phyloP scores from a whole-genome alignment of 2,113 vertebrate genomes.

The Lota lota region DNA sequence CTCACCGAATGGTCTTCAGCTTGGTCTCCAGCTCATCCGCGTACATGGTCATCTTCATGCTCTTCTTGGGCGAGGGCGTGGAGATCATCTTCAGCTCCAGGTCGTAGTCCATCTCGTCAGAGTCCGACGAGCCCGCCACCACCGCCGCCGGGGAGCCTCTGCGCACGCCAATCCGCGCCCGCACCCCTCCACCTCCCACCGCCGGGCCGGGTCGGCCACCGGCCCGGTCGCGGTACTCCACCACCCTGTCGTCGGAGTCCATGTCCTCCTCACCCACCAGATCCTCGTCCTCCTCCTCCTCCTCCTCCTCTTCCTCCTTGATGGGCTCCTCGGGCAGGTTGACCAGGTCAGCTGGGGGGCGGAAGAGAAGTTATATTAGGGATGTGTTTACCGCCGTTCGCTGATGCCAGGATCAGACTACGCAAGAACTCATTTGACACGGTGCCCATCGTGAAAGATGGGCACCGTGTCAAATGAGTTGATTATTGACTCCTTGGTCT shows the following conservation, averaged over 20 bases:
- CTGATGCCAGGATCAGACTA: no score
- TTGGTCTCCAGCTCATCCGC: conserved; percentile 92
- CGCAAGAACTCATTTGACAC: neutral
- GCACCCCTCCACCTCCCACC: conserved; percentile 56
- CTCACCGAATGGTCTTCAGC: conserved; percentile 89
- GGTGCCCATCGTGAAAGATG: no score
- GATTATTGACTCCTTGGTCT: no score
- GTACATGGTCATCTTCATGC: conserved; percentile 99
- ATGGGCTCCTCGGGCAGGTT: conserved; percentile 95
- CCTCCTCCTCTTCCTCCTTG: conserved; percentile 82
- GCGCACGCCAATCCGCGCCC: conserved; percentile 16
- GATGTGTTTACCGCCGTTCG: no score
- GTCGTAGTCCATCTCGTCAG: conserved; percentile 98
- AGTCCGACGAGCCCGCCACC: conserved; percentile 81
- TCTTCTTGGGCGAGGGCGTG: conserved; percentile 95
- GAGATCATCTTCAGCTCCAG: conserved; percentile 99
- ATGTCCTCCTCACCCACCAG: conserved; percentile 79
- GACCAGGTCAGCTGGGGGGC: conserved; percentile 79
- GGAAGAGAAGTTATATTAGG: neutral
- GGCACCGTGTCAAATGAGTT: no score
- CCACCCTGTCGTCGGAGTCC: conserved; percentile 92
- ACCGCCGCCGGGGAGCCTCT: conserved; percentile 44
- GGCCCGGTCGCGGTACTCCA: conserved; percentile 85
- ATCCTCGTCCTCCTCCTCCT: conserved; percentile 78
- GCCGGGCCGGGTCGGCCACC: conserved; percentile 43